A percentile compares a stretch with the other conserved stretches of the same genome.
Conservation (phyloP, 2,113 vertebrate genomes). For the Perca flavescens region DNA sequence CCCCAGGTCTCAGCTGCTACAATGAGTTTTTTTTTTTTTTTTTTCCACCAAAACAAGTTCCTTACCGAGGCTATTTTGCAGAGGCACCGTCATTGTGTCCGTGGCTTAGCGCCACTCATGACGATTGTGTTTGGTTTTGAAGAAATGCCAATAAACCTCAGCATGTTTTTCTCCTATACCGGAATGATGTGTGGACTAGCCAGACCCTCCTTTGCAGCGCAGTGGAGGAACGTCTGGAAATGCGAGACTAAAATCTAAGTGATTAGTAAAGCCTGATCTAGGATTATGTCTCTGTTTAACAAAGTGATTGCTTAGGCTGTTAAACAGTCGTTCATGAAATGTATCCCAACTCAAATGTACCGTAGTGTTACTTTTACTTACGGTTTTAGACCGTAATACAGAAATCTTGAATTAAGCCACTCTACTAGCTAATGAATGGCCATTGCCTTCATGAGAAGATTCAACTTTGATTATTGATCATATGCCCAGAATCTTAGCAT, state of each 20-base stretch:
- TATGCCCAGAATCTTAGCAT: conserved; percentile 20
- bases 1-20: no score
- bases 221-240: no score
- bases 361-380: not conserved
- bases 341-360: not conserved
- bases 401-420: conserved; percentile 12
- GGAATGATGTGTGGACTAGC: no score
- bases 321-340: not conserved
- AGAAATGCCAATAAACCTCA: no score
- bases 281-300: not conserved
- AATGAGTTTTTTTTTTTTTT: no score
- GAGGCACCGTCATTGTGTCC: no score
- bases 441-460: not conserved
- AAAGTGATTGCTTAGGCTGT: not conserved
- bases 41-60: no score
- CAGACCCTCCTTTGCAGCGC: no score
- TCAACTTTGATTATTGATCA: conserved; percentile 51
- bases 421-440: conserved; percentile 29
- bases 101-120: no score
- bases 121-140: no score
- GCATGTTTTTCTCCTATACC: no score
- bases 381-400: not conserved
- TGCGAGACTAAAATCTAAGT: not conserved
- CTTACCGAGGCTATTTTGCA: no score
- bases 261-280: not conserved